These are phyloP conservation scores for Columba janthina DNA, from an alignment of 2,113 vertebrate genomes.

Conservation along the genomic window DNA sequence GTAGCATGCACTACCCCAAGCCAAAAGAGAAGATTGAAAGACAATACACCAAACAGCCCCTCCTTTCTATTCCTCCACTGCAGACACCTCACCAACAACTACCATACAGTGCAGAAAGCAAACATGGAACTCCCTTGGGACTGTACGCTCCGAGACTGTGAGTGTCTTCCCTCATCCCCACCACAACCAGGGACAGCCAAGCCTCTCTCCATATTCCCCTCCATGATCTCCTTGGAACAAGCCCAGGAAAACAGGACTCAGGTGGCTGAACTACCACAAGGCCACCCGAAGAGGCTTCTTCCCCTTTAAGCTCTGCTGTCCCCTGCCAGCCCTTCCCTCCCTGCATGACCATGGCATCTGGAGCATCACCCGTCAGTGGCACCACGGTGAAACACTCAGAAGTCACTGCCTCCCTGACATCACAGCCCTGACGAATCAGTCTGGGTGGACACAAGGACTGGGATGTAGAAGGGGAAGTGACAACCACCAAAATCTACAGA, in stretches of 20 bases:
- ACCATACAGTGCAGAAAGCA: background rate
- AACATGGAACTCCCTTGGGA: accelerated
- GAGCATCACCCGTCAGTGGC: background rate
- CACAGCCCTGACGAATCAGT: background rate
- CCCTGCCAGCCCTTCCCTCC: background rate
- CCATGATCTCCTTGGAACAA: background rate
- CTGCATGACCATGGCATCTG: background rate
- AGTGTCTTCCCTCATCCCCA: background rate
- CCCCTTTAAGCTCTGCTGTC: background rate
- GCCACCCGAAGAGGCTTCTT: background rate
- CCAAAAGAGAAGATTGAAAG: background rate
- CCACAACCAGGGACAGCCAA: background rate
- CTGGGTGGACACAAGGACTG: background rate
- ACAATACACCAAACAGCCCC: background rate
- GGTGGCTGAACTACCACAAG: background rate
- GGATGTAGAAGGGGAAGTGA: background rate
- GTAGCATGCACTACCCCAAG: background rate
- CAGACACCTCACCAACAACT: background rate
- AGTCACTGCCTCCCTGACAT: background rate
- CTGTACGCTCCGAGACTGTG: background rate
- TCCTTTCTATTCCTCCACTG: background rate
- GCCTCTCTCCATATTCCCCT: too few species aligned
- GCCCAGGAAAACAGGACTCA: background rate
- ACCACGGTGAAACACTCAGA: background rate
- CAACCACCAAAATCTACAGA: background rate